These are phyloP conservation scores for Steinernema hermaphroditum DNA, from an alignment of 2,888 invertebrate genomes.

Conservation along the genomic window DNA sequence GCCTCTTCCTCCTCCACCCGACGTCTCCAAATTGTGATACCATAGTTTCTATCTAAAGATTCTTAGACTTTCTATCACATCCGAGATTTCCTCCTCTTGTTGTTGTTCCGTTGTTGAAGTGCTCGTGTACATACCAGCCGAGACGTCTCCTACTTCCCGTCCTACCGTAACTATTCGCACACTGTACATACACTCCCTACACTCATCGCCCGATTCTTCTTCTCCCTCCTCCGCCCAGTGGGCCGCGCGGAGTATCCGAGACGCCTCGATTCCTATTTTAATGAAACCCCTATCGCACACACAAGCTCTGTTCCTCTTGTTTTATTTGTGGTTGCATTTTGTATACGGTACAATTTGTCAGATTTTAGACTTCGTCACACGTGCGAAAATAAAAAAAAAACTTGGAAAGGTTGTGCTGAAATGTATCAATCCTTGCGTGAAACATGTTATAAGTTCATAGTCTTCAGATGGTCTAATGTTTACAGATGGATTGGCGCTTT, in stretches of 20 bases:
- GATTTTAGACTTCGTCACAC: not conserved
- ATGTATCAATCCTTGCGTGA: too few species aligned
- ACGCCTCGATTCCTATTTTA: not conserved
- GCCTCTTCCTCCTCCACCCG: not conserved
- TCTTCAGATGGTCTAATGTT: too few species aligned
- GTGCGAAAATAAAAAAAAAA: too few species aligned
- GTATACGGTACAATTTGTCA: not conserved
- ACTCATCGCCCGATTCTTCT: not conserved
- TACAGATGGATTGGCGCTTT: too few species aligned
- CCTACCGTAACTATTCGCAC: not conserved
- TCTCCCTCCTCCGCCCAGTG: too few species aligned
- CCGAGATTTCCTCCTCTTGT: not conserved
- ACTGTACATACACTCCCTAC: not conserved
- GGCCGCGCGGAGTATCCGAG: too few species aligned
- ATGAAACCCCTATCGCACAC: not conserved
- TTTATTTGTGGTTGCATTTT: not conserved
- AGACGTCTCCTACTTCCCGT: not conserved
- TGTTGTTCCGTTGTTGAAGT: not conserved
- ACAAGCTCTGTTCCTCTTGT: not conserved
- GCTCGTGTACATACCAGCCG: not conserved
- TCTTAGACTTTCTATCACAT: not conserved
- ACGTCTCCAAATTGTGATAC: conserved; percentile 9
- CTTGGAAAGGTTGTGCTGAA: too few species aligned
- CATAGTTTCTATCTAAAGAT: conserved; percentile 22
- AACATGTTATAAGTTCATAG: too few species aligned